Evolutionary conservation across 2,888 invertebrate genomes (phyloP).

Genomic region (Troides oblongomaculatus): DNA sequence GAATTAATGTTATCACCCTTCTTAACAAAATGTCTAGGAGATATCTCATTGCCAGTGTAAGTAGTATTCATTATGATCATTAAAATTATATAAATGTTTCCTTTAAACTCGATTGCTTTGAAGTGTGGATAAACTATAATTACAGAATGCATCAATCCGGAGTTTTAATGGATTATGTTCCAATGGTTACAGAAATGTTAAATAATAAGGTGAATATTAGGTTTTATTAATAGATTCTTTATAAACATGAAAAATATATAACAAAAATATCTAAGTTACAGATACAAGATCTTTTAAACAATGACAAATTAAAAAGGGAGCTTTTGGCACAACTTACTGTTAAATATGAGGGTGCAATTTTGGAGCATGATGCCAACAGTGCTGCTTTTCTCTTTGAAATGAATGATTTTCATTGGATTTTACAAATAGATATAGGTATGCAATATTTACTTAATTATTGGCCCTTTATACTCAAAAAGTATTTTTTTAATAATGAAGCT

Average conservation of each 20-base stretch:
- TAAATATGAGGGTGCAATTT: constrained; percentile 71
- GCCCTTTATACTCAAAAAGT: not conserved
- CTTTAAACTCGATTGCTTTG: not conserved
- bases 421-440: constrained; percentile 78
- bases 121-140: constrained; percentile 28
- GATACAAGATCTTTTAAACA: constrained; percentile 66
- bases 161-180: constrained; percentile 80
- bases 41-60: constrained; percentile 69
- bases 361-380: constrained; percentile 71
- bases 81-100: not conserved
- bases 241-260: not conserved
- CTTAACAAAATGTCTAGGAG: constrained; percentile 68
- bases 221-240: not conserved
- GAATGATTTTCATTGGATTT: constrained; percentile 82
- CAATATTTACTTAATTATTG: constrained; percentile 7
- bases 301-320: constrained; percentile 70
- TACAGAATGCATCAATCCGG: constrained; percentile 74
- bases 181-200: constrained; percentile 74
- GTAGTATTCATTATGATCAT: constrained; percentile 36
- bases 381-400: constrained; percentile 82
- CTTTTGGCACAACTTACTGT: constrained; percentile 70
- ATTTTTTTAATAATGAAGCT: not conserved
- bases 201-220: constrained; percentile 65
- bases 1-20: constrained; percentile 73
- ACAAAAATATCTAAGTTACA: constrained; percentile 38